Conservation (phyloP, 2,888 invertebrate species). For the Nycteola revayana region DNA sequence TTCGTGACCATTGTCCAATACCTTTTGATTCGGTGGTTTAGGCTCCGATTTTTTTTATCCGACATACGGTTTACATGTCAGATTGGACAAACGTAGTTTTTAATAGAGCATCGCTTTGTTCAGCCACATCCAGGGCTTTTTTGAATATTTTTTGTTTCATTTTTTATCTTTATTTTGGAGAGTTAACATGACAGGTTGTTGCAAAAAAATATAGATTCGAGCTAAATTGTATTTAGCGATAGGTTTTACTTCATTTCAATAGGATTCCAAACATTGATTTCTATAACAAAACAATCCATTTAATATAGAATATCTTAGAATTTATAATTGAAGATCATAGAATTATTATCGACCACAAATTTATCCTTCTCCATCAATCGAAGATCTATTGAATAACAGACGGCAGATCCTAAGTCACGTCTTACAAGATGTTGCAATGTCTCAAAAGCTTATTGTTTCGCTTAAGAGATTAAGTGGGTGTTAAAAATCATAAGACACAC, state of each 20-base stretch:
- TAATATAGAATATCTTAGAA: too few relatives aligned
- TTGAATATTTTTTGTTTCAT: constrained; percentile 30
- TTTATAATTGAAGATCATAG: constrained; percentile 6
- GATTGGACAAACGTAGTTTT: constrained; percentile 50
- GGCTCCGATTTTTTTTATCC: constrained; percentile 50
- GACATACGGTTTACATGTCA: constrained; percentile 57
- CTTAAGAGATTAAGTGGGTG: constrained; percentile 71
- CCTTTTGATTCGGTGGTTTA: constrained; percentile 69
- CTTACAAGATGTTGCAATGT: constrained; percentile 48
- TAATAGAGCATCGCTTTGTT: constrained; percentile 52
- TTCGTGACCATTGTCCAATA: constrained; percentile 79
- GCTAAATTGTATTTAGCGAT: too few relatives aligned
- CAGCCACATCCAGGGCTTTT: constrained; percentile 50
- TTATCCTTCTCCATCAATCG: constrained; percentile 22
- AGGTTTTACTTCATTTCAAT: too few relatives aligned
- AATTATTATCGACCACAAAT: constrained; percentile 28
- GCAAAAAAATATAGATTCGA: too few relatives aligned
- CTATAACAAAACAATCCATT: neutral
- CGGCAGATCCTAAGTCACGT: constrained; percentile 21
- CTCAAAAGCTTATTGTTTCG: constrained; percentile 59
- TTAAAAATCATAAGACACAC: constrained; percentile 75
- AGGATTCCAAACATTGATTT: too few relatives aligned
- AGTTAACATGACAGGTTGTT: too few relatives aligned
- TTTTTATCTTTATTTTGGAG: too few relatives aligned
- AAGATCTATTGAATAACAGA: constrained; percentile 24